Evolutionary conservation across 2,888 invertebrate genomes (phyloP).

Genomic region (Leucophenga montana): DNA sequence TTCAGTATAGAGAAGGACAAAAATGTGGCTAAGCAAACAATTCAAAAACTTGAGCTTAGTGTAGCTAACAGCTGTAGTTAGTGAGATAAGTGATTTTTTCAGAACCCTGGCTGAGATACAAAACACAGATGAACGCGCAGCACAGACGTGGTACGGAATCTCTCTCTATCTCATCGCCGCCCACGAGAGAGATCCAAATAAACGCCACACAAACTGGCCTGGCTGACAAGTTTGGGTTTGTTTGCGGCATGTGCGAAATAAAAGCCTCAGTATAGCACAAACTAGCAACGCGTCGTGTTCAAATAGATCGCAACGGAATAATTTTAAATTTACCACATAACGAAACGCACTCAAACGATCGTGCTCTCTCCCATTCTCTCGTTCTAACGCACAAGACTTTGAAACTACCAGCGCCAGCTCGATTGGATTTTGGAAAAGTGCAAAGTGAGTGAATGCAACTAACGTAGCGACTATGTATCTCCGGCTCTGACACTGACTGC

Average conservation of each 20-base stretch:
- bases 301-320: slow-evolving; percentile 45
- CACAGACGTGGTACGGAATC: background rate
- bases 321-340: slow-evolving; percentile 7
- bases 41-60: too few relatives aligned
- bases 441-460: slow-evolving; percentile 57
- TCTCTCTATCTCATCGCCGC: too few relatives aligned
- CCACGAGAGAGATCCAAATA: background rate
- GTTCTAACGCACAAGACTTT: slow-evolving; percentile 33
- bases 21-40: too few relatives aligned
- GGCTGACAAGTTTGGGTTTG: slow-evolving; percentile 41
- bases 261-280: slow-evolving; percentile 59
- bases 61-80: too few relatives aligned
- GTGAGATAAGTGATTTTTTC: too few relatives aligned
- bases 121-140: background rate
- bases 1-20: too few relatives aligned
- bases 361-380: slow-evolving; percentile 26
- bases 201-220: background rate
- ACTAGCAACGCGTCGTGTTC: slow-evolving; percentile 57
- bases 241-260: slow-evolving; percentile 60
- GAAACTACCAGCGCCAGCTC: slow-evolving; percentile 9
- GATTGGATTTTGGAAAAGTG: slow-evolving; percentile 62
- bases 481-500: background rate
- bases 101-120: too few relatives aligned
- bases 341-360: slow-evolving; percentile 24
- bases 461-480: slow-evolving; percentile 11